Evolutionary conservation across 2,113 vertebrate genomes (phyloP).

Genomic region (Clinocottus analis): DNA sequence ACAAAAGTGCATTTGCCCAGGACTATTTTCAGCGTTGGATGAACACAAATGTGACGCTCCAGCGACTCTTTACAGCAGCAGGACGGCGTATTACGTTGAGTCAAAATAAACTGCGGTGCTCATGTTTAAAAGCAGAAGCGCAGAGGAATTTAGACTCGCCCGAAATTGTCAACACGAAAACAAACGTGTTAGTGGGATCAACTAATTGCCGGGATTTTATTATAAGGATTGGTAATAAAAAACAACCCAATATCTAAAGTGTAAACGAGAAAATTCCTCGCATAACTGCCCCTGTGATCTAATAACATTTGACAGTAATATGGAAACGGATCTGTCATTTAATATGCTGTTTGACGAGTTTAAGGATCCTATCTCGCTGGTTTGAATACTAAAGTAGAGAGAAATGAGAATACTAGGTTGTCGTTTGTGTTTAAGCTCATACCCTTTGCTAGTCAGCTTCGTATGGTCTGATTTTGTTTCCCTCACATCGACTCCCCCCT

Average conservation of each 20-base stretch:
- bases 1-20: constrained; percentile 4
- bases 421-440: constrained; percentile 13
- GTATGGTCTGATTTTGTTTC: constrained; percentile 22
- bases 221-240: background rate
- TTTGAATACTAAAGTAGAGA: constrained; percentile 1
- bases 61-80: constrained; percentile 4
- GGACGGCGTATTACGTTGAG: constrained; percentile 3
- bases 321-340: background rate
- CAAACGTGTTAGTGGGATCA: background rate
- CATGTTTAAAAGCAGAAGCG: background rate
- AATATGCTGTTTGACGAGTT: background rate
- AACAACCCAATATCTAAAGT: background rate
- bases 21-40: background rate
- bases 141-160: background rate
- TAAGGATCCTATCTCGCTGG: background rate
- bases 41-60: background rate
- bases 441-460: background rate
- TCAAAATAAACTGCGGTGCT: constrained; percentile 22
- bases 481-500: background rate
- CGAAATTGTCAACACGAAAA: background rate
- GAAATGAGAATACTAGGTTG: background rate
- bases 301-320: background rate
- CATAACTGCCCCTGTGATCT: background rate
- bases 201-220: background rate
- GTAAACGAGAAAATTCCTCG: background rate